A percentile compares a stretch with the other conserved stretches of the same genome.
phyloP scores from a whole-genome alignment of 2,888 invertebrate species.

The Thelaira solivaga region DNA sequence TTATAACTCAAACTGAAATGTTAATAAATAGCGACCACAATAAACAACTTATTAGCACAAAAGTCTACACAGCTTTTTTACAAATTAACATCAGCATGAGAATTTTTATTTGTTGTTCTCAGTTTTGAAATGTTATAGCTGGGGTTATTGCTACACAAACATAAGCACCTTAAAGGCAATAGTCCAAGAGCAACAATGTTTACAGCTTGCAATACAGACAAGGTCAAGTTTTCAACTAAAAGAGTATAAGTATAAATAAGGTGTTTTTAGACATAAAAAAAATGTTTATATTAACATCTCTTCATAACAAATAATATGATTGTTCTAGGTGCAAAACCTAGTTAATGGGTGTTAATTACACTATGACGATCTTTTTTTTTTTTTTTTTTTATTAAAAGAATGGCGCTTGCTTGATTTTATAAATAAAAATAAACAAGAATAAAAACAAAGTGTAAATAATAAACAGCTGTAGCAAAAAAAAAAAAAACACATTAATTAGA shows the following conservation, averaged over 20 bases:
- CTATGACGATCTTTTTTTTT: constrained; percentile 15
- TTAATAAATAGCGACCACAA: constrained; percentile 18
- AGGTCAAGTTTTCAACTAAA: constrained; percentile 42
- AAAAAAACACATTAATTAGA: constrained; percentile 31
- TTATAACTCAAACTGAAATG: background rate
- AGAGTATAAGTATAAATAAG: background rate
- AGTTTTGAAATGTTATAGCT: background rate
- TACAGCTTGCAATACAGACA: constrained; percentile 31
- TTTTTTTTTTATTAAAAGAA: constrained; percentile 26
- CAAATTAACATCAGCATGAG: constrained; percentile 40
- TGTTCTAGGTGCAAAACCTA: constrained; percentile 44
- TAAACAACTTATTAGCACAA: constrained; percentile 11
- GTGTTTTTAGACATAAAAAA: background rate
- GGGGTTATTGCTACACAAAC: background rate
- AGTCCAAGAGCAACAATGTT: constrained; percentile 21
- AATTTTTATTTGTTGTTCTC: constrained; percentile 22
- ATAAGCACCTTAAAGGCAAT: background rate
- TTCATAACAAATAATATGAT: constrained; percentile 24
- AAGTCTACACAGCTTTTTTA: constrained; percentile 5
- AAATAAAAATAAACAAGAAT: background rate
- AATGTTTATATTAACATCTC: background rate
- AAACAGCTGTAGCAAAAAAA: background rate
- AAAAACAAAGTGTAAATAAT: background rate
- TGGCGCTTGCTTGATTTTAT: constrained; percentile 39
- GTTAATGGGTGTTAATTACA: constrained; percentile 59